A percentile compares a stretch with the other conserved stretches of the same genome.
Conservation (phyloP, 1,140 invertebrate genomes). For the Zaprionus lachaisei region DNA sequence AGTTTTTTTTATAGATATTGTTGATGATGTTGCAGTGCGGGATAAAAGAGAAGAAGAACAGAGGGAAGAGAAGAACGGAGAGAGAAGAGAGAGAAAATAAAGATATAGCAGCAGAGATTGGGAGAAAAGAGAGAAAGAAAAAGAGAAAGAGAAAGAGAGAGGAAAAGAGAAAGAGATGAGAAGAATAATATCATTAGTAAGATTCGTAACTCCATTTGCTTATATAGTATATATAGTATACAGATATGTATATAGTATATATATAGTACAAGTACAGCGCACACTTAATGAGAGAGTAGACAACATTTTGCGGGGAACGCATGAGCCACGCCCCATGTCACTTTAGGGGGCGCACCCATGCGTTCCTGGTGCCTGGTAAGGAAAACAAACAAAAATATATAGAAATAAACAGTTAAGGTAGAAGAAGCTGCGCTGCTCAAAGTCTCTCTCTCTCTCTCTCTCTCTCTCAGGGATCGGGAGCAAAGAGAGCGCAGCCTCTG, state of each 20-base stretch:
- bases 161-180: conserved; percentile 62
- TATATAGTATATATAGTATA: conserved; percentile 39
- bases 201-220: conserved; percentile 47
- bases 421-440: background rate
- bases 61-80: conserved; percentile 42
- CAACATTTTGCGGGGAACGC: conserved; percentile 89
- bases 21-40: conserved; percentile 47
- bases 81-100: conserved; percentile 55
- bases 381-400: conserved; percentile 74
- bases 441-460: too few relatives aligned
- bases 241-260: conserved; percentile 37
- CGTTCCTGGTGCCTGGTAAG: conserved; percentile 84
- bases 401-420: conserved; percentile 51
- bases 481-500: background rate
- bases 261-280: conserved; percentile 49
- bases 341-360: conserved; percentile 85
- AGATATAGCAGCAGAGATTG: conserved; percentile 18
- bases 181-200: conserved; percentile 79
- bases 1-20: conserved; percentile 10
- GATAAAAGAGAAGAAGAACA: conserved; percentile 51
- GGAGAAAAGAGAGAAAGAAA: conserved; percentile 38
- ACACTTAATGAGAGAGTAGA: conserved; percentile 77
- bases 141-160: conserved; percentile 52
- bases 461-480: too few relatives aligned
- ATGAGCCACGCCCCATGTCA: conserved; percentile 88